A percentile compares a stretch with the other conserved stretches of the same genome.
Conservation (phyloP, 2,113 vertebrate species). For the Corythornis cristatus region DNA sequence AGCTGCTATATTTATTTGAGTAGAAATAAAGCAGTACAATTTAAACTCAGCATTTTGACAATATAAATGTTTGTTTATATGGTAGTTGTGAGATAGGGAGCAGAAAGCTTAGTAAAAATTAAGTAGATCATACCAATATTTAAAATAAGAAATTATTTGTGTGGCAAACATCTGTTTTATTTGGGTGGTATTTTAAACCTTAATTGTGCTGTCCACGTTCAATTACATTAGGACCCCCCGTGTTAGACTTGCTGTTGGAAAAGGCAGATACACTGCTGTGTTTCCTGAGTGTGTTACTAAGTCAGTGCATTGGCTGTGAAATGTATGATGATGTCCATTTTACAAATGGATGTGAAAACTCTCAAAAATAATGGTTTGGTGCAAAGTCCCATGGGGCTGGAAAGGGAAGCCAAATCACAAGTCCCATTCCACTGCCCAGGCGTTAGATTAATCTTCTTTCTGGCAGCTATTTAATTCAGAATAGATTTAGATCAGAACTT, state of each 20-base stretch:
- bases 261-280: background rate
- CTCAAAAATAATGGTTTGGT: conserved; percentile 26
- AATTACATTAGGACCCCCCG: background rate
- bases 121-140: background rate
- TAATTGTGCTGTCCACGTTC: background rate
- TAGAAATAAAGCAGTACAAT: background rate
- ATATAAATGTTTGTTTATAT: background rate
- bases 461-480: conserved; percentile 70
- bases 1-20: background rate
- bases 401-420: conserved; percentile 18
- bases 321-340: background rate
- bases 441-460: conserved; percentile 49
- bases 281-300: background rate
- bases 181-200: background rate
- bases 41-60: background rate
- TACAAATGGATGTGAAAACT: background rate
- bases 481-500: conserved; percentile 85
- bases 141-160: background rate
- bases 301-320: background rate
- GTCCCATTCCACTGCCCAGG: conserved; percentile 37
- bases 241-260: background rate
- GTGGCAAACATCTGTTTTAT: background rate
- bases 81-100: background rate
- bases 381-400: background rate
- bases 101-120: conserved; percentile 1